Evolutionary conservation across 92 coral and sea anemone species (phyloP), one percentile per base, ranked within the genome.

Genomic region (Muricea muricata): DNA sequence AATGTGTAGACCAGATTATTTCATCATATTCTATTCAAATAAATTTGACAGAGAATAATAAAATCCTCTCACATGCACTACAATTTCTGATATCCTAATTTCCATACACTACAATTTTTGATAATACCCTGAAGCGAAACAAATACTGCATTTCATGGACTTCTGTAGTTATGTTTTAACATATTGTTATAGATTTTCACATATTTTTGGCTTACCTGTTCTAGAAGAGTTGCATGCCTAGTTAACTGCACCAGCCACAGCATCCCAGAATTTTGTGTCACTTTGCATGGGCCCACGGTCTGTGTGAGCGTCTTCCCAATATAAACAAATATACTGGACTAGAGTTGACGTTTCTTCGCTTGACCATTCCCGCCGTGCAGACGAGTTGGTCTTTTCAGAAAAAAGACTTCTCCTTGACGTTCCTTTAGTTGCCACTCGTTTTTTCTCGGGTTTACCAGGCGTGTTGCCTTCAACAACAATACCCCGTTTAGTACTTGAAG

Each of bases 141-240:
- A n/a, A n/a, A n/a, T n/a, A n/a, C n/a, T n/a, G n/a, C n/a, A n/a
- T n/a, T n/a, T n/a, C n/a, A n/a, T n/a, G n/a, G n/a, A n/a, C n/a
- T n/a, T n/a, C n/a, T n/a, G n/a, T 25, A 25, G 32, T 9, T 63
- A 37, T 37, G 42, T 9, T 37, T 4, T 37, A 37, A 63, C 10
- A 25, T 13, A 31, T 12, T 25, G 4, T n/a, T n/a, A n/a, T n/a
- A n/a, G n/a, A n/a, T n/a, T n/a, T n/a, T n/a, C n/a, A n/a, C n/a
- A 65, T 6, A 67, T 21, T 30, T 28, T 67, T 21, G 30, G 75
- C 26, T 28, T 6, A 67, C 75, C 77, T 83, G 60, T 46, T 83
- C 79, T 34, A 67, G 40, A 7, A 67, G 75, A 67, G 75, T 67
- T 67, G 75, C 75, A 67, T 33, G 75, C 45, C 45, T 67, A 30